Percentiles rank a stretch among this genome's conserved stretches.
Conservation (phyloP, 2,113 vertebrate species). For the Paratilapia polleni region DNA sequence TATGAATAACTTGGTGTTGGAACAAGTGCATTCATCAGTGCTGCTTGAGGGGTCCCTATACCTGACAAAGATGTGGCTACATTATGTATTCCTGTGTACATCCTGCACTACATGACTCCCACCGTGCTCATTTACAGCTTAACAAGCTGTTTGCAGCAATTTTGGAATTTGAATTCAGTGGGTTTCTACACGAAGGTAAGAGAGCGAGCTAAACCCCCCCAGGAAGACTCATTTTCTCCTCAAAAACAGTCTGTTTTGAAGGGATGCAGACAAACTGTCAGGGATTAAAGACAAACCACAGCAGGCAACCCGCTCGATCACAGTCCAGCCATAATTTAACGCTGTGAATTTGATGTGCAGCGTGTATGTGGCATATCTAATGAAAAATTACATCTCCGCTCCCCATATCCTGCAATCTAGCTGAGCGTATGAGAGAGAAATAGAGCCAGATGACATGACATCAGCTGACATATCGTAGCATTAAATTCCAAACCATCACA, state of each 20-base stretch:
- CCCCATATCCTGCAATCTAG: constrained; percentile 20
- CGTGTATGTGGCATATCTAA: constrained; percentile 22
- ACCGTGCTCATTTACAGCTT: not conserved
- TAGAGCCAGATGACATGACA: constrained; percentile 39
- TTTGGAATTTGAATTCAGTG: not conserved
- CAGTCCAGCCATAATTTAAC: constrained; percentile 11
- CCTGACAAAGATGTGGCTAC: not conserved
- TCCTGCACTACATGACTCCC: not conserved
- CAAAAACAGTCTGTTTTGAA: constrained; percentile 12
- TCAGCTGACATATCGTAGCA: constrained; percentile 49
- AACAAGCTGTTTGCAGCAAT: not conserved
- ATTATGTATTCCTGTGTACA: not conserved
- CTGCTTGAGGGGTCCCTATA: constrained; percentile 1
- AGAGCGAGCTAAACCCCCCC: not conserved
- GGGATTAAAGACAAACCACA: constrained; percentile 37
- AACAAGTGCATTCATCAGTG: constrained; percentile 21
- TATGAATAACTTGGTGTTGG: constrained; percentile 19
- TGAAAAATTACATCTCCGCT: constrained; percentile 38
- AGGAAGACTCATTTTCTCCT: not conserved
- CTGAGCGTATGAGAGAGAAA: constrained; percentile 12
- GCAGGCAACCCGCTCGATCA: constrained; percentile 12
- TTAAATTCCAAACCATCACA: constrained; percentile 47
- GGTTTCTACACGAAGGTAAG: not conserved
- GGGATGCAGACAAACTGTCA: constrained; percentile 7
- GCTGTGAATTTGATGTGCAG: constrained; percentile 17